Evolutionary conservation across 2,797 vertebrate genomes (phyloP).

Genomic region (Heteromormyrus szaboi): DNA sequence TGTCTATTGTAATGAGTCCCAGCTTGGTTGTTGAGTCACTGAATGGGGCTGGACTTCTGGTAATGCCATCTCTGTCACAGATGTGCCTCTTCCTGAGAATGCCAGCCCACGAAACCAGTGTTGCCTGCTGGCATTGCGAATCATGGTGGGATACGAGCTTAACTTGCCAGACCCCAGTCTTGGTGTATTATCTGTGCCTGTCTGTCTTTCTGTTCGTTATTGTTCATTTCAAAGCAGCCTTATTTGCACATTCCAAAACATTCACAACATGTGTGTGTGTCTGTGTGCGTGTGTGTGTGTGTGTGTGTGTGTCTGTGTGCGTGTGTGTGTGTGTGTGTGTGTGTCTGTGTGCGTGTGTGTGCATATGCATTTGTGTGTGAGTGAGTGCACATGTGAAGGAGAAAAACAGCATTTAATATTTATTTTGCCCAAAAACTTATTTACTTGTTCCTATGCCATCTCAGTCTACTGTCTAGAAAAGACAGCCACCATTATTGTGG

Average conservation of each 20-base stretch:
- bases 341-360: not conserved
- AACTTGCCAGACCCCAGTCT: not conserved
- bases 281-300: not conserved
- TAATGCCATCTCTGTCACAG: not conserved
- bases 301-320: too few species aligned
- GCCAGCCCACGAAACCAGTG: not conserved
- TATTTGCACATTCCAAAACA: not conserved
- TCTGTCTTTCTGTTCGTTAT: not conserved
- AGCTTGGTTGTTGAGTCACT: not conserved
- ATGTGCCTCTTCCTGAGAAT: not conserved
- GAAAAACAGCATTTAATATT: not conserved
- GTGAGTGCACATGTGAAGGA: not conserved
- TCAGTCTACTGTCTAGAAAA: not conserved
- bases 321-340: too few species aligned
- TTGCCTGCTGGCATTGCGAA: not conserved
- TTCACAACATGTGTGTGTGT: not conserved
- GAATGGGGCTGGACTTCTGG: not conserved
- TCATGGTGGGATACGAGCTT: not conserved
- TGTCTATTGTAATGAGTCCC: not conserved
- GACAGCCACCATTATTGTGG: not conserved
- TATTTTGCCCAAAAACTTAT: not conserved
- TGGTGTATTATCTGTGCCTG: not conserved
- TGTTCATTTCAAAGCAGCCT: not conserved
- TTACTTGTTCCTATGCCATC: not conserved
- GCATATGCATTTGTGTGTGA: not conserved